phyloP scores from a whole-genome alignment of 2,888 invertebrate species.

The Euzophera pinguis region DNA sequence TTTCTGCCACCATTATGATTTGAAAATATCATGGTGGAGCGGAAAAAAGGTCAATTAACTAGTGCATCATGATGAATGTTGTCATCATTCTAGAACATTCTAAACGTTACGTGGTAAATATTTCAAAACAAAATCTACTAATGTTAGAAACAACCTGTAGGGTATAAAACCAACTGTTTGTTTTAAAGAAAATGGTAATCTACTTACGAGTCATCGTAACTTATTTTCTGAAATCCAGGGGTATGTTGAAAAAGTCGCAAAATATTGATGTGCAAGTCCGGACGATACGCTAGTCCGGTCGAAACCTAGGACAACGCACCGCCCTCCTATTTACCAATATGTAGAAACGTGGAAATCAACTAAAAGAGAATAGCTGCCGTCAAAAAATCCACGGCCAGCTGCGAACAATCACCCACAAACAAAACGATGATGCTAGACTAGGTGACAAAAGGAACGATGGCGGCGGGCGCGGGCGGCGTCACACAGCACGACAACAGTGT shows the following conservation, averaged over 20 bases:
- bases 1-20: no score
- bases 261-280: conserved; percentile 43
- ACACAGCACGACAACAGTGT: background rate
- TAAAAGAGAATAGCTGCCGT: conserved; percentile 52
- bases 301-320: conserved; percentile 79
- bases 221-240: conserved; percentile 38
- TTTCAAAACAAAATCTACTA: no score
- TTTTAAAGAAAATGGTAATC: conserved; percentile 1
- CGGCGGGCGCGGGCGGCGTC: background rate
- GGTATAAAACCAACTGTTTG: no score
- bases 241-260: conserved; percentile 31
- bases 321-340: conserved; percentile 62
- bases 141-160: no score
- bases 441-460: conserved; percentile 17
- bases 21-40: conserved; percentile 12
- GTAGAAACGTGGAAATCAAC: conserved; percentile 60
- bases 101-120: conserved; percentile 8
- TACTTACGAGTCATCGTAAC: conserved; percentile 74
- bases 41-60: conserved; percentile 25
- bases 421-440: conserved; percentile 22
- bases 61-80: conserved; percentile 19
- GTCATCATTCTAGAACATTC: conserved; percentile 48
- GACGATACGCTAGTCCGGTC: conserved; percentile 79
- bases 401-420: conserved; percentile 40
- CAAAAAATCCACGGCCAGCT: conserved; percentile 45